phyloP scores from a whole-genome alignment of 2,888 invertebrate genomes.

The Timandra comae region DNA sequence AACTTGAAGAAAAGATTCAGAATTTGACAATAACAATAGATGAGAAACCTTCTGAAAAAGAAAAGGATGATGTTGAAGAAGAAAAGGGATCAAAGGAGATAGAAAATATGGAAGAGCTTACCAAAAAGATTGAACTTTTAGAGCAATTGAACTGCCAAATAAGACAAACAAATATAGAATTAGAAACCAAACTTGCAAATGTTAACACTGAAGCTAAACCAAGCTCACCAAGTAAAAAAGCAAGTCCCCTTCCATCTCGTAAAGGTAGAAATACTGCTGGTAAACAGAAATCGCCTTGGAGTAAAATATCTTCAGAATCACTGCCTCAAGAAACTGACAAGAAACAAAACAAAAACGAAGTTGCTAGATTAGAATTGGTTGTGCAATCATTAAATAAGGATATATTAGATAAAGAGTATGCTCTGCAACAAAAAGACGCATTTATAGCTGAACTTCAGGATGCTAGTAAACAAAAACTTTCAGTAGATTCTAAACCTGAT shows the following conservation, averaged over 20 bases:
- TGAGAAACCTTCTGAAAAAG: constrained; percentile 29
- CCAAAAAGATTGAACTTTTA: constrained; percentile 70
- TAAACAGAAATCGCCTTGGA: constrained; percentile 68
- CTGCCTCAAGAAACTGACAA: constrained; percentile 57
- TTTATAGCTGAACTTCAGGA: constrained; percentile 52
- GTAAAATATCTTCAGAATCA: constrained; percentile 55
- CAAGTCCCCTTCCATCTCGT: constrained; percentile 55
- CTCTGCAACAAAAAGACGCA: constrained; percentile 61
- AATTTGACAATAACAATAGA: constrained; percentile 27
- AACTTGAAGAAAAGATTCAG: constrained; percentile 50
- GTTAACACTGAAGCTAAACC: constrained; percentile 45
- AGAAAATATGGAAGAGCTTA: constrained; percentile 56
- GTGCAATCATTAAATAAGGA: constrained; percentile 69
- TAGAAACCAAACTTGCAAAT: constrained; percentile 67
- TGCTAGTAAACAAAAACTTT: constrained; percentile 24
- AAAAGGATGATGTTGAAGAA: constrained; percentile 62
- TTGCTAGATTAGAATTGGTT: constrained; percentile 50
- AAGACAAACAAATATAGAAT: constrained; percentile 69
- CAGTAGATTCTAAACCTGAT: constrained; percentile 17
- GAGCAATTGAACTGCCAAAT: constrained; percentile 73
- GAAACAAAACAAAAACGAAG: constrained; percentile 50
- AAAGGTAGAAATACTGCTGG: constrained; percentile 60
- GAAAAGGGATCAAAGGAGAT: constrained; percentile 78
- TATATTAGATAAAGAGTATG: constrained; percentile 63
- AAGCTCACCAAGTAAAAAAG: constrained; percentile 49